Base-by-base conservation (phyloP, 2,888 invertebrate species). In the Pristionchus arcanus region DNA sequence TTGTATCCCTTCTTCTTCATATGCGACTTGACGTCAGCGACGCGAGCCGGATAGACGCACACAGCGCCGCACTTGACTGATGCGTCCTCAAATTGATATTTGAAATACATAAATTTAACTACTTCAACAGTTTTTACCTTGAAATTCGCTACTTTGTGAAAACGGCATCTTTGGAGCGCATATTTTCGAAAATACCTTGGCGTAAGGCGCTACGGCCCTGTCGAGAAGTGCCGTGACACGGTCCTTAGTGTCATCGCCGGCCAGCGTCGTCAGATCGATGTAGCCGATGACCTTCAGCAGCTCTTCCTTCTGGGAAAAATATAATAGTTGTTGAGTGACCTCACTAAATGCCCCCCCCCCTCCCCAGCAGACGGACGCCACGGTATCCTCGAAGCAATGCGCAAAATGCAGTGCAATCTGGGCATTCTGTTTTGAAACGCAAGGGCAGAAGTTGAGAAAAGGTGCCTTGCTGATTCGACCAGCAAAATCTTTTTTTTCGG, bases 221-320 rank as follows among this genome's bases (percentile, higher is more conserved):
- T 96, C 96, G 95, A 98, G 98, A 2, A 99, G 96, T 88, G 97
- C 96, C 37, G 96, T 95, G 0, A 98, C 97, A 96, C 97, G 97
- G 25, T 97, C 96, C 16, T 95, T 94, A 25, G 96, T 96, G 93
- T 96, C 96, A 93, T 96, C 96, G 68, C 98, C 98, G 86, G 97
- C 96, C 87, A 99, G 96, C 3, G 98, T 98, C 1, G 99, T 99
- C 92, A 99, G 96, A 96, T 99, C 99, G 91, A 98, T 97, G 90
- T 97, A 96, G 59, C 97, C 97, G 15, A 98, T 96, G 0, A 98
- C 97, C 95, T 97, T 97, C 42, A 98, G 94, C 25, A 98, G 86
- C 90, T 93, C 92, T 13, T 91, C 92, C 86, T 91, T 92, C 93
- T 94, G 89, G 89, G 92, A 91, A 49, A 11, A 7, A 0, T 49